phyloP scores from a whole-genome alignment of 2,113 vertebrate genomes.

The Nesogale talazaci region DNA sequence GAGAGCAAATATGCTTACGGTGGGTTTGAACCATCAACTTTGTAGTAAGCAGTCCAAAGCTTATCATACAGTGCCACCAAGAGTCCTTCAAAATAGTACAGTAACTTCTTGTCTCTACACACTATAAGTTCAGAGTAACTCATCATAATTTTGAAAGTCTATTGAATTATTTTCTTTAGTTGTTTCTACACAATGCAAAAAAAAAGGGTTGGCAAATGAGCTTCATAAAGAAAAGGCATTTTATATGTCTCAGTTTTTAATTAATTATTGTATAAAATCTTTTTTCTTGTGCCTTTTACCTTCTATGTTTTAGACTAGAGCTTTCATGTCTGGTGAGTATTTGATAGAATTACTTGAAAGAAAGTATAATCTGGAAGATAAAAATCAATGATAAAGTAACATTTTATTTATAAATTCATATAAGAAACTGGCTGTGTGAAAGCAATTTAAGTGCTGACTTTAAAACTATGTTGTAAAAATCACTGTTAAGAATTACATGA shows the following conservation, averaged over 20 bases:
- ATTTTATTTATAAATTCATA: constrained; percentile 11
- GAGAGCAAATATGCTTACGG: no score
- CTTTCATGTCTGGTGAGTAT: background rate
- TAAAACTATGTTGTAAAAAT: background rate
- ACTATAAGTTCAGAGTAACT: background rate
- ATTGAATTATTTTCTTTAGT: background rate
- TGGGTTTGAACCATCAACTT: no score
- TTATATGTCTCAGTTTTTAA: background rate
- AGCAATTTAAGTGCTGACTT: background rate
- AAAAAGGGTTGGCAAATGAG: background rate
- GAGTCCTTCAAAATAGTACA: no score
- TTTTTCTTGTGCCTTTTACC: background rate
- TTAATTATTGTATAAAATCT: background rate
- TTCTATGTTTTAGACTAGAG: background rate
- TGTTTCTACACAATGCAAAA: background rate
- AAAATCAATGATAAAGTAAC: background rate
- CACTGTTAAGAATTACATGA: background rate
- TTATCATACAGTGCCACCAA: no score
- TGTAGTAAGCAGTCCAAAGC: no score
- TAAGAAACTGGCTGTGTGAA: background rate
- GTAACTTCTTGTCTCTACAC: no score
- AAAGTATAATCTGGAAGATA: background rate
- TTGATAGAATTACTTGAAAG: background rate
- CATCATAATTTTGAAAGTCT: background rate
- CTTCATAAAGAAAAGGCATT: background rate